Evolutionary conservation across 2,888 invertebrate genomes (phyloP), one percentile per base, ranked within the genome.

Genomic region (Omphaloscelis lunosa): DNA sequence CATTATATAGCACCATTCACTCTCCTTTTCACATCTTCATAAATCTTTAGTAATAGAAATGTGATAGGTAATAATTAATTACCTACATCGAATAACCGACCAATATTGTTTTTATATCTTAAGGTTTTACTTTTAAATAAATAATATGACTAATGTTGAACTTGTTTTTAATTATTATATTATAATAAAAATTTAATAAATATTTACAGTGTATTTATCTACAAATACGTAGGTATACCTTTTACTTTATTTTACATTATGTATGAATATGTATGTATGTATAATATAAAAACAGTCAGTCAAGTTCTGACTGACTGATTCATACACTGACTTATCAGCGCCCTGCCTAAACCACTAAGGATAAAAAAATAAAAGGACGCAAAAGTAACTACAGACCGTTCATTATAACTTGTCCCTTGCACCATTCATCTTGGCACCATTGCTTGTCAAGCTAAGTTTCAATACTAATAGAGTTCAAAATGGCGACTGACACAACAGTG

Each of bases 131-230:
- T 45, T 72, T 51, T 59, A 58, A 72, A 53, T 82, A 75, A 66
- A 53, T 11, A n/a, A 56, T 62, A 79, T 72, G 71, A 61, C 59
- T 76, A 67, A 75, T 58, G n/a, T 68, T 74, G 45, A 59, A 74
- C 8, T 41, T 71, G 27, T 66, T 45, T 67, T 66, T 56, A 68
- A 34, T 23, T 0, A 41, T 23, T 59, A 71, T 59, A 62, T 51
- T 76, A 56, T 48, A 85, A 63, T 85, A 71, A 85, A 81, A n/a
- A 58, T 77, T 73, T 53, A 71, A 72, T 12, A 53, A 84, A 48
- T 59, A 51, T 34, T 51, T 23, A 2, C 7, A 1, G 20, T n/a
- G 20, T 67, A 39, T 79, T 67, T 23, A 39, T 61, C 17, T 56
- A 53, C 15, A 23, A 11, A 39, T 11, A 53, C 17, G 12, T 45